phyloP scores from a whole-genome alignment of 2,888 invertebrate genomes.

The Aphrophora alni region DNA sequence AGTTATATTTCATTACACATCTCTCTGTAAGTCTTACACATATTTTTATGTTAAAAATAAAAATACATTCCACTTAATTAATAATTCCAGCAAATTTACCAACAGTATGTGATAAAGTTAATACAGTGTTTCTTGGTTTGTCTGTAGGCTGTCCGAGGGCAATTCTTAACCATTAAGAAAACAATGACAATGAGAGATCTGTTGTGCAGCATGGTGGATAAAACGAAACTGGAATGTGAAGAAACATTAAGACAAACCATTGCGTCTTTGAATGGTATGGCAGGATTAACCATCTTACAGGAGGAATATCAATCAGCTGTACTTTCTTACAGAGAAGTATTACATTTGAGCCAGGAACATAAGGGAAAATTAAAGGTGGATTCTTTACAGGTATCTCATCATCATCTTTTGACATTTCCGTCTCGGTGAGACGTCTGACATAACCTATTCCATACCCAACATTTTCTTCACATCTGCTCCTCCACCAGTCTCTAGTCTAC shows the following conservation, averaged over 20 bases:
- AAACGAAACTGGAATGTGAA: conserved; percentile 66
- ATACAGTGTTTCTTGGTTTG: not conserved
- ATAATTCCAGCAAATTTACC: too few species aligned
- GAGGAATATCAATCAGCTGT: conserved; percentile 63
- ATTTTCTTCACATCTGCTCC: too few species aligned
- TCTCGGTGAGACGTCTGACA: too few species aligned
- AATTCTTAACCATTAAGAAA: conserved; percentile 56
- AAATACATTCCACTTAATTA: too few species aligned
- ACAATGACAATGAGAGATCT: conserved; percentile 69
- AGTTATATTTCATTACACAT: too few species aligned
- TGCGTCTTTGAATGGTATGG: conserved; percentile 71
- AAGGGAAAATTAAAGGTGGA: conserved; percentile 64
- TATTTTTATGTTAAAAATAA: too few species aligned
- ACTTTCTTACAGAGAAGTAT: conserved; percentile 66
- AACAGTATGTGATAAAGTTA: too few species aligned
- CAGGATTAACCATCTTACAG: conserved; percentile 67
- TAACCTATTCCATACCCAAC: too few species aligned
- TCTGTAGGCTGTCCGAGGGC: conserved; percentile 48
- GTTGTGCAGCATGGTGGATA: conserved; percentile 68
- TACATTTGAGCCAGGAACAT: conserved; percentile 61
- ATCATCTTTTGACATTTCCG: not conserved
- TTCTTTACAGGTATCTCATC: conserved; percentile 60
- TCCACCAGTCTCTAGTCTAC: not conserved
- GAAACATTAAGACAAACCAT: conserved; percentile 67
- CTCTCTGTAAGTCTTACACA: too few species aligned